Conservation (phyloP, 2,797 vertebrate genomes). For the Sarcophilus harrisii region DNA sequence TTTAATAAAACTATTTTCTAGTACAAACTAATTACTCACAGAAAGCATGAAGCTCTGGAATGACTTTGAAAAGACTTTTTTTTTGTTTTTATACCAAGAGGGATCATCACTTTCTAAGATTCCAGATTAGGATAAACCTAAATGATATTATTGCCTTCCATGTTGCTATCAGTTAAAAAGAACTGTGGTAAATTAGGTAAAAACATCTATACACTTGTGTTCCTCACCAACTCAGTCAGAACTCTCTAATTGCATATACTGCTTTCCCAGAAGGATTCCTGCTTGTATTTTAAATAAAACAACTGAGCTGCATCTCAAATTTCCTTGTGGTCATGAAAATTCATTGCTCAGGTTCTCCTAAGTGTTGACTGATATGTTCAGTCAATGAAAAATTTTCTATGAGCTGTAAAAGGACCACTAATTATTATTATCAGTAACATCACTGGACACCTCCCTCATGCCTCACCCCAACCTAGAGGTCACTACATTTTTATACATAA, state of each 20-base stretch:
- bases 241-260: conserved; percentile 53
- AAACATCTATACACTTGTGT: conserved; percentile 62
- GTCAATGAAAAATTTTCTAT: conserved; percentile 28
- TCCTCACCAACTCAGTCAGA: conserved; percentile 56
- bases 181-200: conserved; percentile 71
- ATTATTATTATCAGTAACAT: not conserved
- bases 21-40: conserved; percentile 2
- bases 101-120: conserved; percentile 1
- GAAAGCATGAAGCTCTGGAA: conserved; percentile 4
- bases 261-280: conserved; percentile 74
- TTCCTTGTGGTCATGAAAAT: conserved; percentile 80
- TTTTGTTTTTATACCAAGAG: not conserved
- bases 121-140: not conserved
- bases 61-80: not conserved
- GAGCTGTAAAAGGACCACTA: conserved; percentile 22
- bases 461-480: not conserved
- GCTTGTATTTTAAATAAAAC: conserved; percentile 81
- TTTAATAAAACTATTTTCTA: not conserved
- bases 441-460: not conserved
- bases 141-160: conserved; percentile 30
- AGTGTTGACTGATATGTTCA: conserved; percentile 47
- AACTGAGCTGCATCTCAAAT: conserved; percentile 68
- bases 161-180: not conserved
- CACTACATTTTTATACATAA: not conserved
- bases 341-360: conserved; percentile 62